Percentiles rank a stretch among this genome's conserved stretches.
Conservation (phyloP, 2,888 invertebrate genomes). For the Lepidocyrtoides sp. region DNA sequence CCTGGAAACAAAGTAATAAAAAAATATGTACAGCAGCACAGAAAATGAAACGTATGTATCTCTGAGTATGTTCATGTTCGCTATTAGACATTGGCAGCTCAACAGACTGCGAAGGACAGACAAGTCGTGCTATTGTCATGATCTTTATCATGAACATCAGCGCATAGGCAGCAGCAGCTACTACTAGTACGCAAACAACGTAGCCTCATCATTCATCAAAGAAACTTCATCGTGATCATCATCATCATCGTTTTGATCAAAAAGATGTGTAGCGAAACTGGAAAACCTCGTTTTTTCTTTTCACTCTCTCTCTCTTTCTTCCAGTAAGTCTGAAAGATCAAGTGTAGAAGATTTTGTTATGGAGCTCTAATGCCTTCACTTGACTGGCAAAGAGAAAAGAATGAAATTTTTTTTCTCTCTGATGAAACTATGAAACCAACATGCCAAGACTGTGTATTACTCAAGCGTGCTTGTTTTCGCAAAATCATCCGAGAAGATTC, state of each 20-base stretch:
- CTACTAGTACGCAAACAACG: too few species aligned
- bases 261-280: not conserved
- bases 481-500: not conserved
- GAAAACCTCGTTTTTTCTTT: not conserved
- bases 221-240: constrained; percentile 31
- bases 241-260: not conserved
- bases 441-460: not conserved
- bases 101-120: not conserved
- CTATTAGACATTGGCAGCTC: too few species aligned
- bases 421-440: not conserved
- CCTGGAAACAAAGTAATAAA: too few species aligned
- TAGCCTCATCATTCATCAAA: constrained; percentile 5
- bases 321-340: not conserved
- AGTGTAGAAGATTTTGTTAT: constrained; percentile 26
- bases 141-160: not conserved
- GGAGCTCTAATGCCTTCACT: not conserved
- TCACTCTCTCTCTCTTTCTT: not conserved
- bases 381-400: not conserved
- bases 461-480: not conserved
- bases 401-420: constrained; percentile 9
- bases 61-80: too few species aligned
- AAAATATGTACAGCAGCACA: too few species aligned
- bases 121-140: not conserved
- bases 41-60: too few species aligned
- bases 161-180: too few species aligned